Evolutionary conservation across 1,140 invertebrate genomes (phyloP), one percentile per base, ranked within the genome.

Genomic region (Cyphomyrmex costatus): DNA sequence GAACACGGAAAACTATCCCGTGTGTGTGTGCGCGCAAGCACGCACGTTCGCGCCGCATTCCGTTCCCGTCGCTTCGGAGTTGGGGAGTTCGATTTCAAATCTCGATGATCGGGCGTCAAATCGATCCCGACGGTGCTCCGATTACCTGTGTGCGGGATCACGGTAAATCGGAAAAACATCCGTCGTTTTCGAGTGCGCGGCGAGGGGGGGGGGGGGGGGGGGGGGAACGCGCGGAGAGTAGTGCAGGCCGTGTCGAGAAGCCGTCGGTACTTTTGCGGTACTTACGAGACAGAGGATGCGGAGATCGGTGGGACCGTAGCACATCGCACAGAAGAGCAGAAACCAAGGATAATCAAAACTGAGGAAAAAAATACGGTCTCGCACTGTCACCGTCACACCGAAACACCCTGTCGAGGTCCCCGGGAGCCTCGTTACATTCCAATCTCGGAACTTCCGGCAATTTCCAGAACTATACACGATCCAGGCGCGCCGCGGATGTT

Each of bases 281-380:
- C 92, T 93, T 93, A 93, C 92, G 88, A 93, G 92, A 90, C 90
- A 91, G 89, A 90, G 89, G 85, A 91, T 87, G 51, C 24, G 79
- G 83, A 86, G 82, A 79, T 70, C 84, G 86, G 76, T 86, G 85
- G 85, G 89, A 76, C 78, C 86, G 90, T 89, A 87, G 91, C 91
- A 92, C 92, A 93, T 93, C 92, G 91, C 92, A 92, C 92, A 91
- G 24, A 71, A 88, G n/a, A 61, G 65, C 68, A n/a, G 21, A 33
- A 89, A 88, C 71, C 88, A n/a, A 84, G 92, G 88, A 87, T 82
- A 89, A 74, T 19, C 86, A 90, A 30, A 89, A 89, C 88, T 76
- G 87, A 42, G 10, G 10, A n/a, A n/a, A n/a, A n/a, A 42, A 42
- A 10, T 87, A 8, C 12, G n/a, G n/a, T n/a, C n/a, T 33, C 63